A percentile compares a stretch with the other conserved stretches of the same genome.
These are phyloP conservation scores for Perognathus longimembris DNA, from an alignment of 2,113 vertebrate species.

Conservation along the genomic window DNA sequence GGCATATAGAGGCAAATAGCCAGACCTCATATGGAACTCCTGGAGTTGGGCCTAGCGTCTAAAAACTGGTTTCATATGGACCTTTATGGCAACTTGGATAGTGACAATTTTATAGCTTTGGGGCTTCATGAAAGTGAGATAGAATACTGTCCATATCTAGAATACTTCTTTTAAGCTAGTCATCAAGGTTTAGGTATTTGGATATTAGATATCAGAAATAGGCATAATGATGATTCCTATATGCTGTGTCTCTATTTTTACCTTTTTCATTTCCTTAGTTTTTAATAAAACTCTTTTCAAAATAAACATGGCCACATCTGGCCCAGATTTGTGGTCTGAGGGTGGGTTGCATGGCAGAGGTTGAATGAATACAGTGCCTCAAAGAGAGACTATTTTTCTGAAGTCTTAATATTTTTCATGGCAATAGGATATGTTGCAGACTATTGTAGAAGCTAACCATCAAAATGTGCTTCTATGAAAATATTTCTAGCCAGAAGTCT, in stretches of 20 bases:
- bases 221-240: neutral
- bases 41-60: too few species aligned
- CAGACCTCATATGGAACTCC: too few species aligned
- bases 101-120: neutral
- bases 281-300: neutral
- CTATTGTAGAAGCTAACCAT: neutral
- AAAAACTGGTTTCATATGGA: neutral
- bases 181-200: neutral
- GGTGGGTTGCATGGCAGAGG: neutral
- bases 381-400: neutral
- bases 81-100: neutral
- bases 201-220: neutral
- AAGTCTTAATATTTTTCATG: neutral
- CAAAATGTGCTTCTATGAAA: neutral
- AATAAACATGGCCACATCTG: neutral
- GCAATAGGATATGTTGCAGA: neutral
- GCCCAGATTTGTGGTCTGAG: neutral
- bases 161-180: neutral
- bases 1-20: too few species aligned
- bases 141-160: neutral
- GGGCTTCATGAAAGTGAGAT: neutral
- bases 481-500: neutral
- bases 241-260: neutral
- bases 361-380: neutral
- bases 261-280: neutral